Base-by-base conservation (phyloP, 2,113 vertebrate genomes). In the Nothoprocta pentlandii region DNA sequence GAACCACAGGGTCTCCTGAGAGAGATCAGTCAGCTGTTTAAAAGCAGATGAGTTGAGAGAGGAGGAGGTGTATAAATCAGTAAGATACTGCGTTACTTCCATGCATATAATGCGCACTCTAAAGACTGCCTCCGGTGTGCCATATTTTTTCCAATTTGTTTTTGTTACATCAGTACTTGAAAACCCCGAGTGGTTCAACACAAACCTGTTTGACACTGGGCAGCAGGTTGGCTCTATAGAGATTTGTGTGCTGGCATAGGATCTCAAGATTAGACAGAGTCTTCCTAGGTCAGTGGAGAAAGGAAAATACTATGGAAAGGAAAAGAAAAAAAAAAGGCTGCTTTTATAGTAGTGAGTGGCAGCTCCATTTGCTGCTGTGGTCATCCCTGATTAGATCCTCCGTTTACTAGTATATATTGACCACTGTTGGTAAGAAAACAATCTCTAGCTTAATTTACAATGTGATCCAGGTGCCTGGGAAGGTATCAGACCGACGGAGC, bases 31-130 rank as follows among this genome's bases (percentile, higher is more conserved):
- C 70, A 67, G 74, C 54, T 92, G 74, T 74, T 85, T 95, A 70
- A 80, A 95, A 84, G 86, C 53, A 79, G 66, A 64, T 84, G 67
- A 94, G 85, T 59, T 68, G 78, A 79, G 94, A 81, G 83, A 89
- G 83, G 90, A 89, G 49, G 16, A 53, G 67, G 14, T 58, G 74
- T 61, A 69, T 74, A 93, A 47, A 82, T 92, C 88, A 80, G 70
- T 76, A 34, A 51, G 77, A 73, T 79, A 49, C 66, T 79, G 74
- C 28, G 59, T 87, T 66, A 47, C 36, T 89, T 92, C 76, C 26
- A 44, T 36, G 78, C 63, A 25, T 47, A 30, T 14, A 81, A 73
- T 34, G 58, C 69, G 89, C 58, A 6, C 69, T 81, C 44, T 80
- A 76, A 76, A 84, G 77, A 49, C 53, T 54, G 32, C 93, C 86